Evolutionary conservation across 1,140 invertebrate species (phyloP), one percentile per base, ranked within the genome.

Genomic region (Drosophila jambulina): DNA sequence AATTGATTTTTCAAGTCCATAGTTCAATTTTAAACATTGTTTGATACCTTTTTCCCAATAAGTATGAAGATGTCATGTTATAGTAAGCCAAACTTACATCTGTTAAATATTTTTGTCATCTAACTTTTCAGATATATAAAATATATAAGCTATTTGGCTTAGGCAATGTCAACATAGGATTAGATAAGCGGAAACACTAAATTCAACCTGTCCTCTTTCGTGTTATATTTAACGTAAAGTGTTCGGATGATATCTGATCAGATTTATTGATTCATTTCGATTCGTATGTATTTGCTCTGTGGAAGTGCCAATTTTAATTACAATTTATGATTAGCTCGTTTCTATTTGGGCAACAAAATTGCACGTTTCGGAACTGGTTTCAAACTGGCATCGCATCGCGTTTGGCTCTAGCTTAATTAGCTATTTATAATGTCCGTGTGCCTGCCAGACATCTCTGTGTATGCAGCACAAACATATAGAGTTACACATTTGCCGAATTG

Each of bases 351-450:
- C 10, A 68, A 51, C 64, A 8, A 36, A 34, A 67, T 68, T 67
- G 48, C n/a, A 53, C 34, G 34, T 36, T 15, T 38, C 23, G 13
- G 45, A 68, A 42, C 13, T 34, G 46, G 43, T 64, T 42, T 42
- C 29, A 25, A 77, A 46, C 36, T 57, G 59, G 40, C 56, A 36
- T 38, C 36, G 34, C 43, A 62, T 46, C 48, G 54, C 80, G 56
- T 45, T 51, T 10, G 53, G 15, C 53, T 56, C 32, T 15, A 58
- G 76, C 67, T 65, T 88, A 88, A 87, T 87, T 84, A 84, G 80
- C 58, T 88, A 80, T 87, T 84, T 80, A 84, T 88, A 59, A 88
- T 75, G 65, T 51, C 21, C 34, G 19, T 36, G 54, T 65, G 70
- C 68, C 84, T 42, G 58, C 34, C 76, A 78, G 64, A 27, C 45